These are phyloP conservation scores for Pluvialis apricaria DNA, from an alignment of 2,113 vertebrate genomes.

Conservation along the genomic window DNA sequence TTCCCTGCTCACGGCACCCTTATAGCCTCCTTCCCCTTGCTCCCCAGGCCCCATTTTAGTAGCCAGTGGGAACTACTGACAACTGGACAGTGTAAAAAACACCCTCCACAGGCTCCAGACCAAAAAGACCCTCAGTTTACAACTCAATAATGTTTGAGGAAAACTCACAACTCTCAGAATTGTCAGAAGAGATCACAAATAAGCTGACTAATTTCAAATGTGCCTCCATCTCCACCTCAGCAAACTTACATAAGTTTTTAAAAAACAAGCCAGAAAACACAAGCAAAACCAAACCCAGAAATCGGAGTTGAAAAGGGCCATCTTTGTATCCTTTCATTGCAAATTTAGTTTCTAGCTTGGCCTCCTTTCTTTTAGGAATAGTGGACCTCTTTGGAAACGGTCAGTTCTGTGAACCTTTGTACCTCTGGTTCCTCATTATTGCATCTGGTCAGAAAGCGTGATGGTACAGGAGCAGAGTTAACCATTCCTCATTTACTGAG, in stretches of 20 bases:
- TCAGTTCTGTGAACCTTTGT: not conserved
- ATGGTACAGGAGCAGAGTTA: not conserved
- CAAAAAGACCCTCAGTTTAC: not conserved
- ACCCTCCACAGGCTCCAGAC: not conserved
- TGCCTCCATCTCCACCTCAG: not conserved
- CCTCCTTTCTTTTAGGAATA: not conserved
- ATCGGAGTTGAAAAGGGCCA: not conserved
- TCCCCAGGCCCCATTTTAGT: not conserved
- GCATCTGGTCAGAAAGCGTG: not conserved
- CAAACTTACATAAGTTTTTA: not conserved
- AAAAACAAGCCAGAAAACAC: not conserved
- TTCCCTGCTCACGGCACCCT: not conserved
- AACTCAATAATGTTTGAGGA: not conserved
- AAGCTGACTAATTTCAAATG: not conserved
- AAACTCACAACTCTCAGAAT: not conserved
- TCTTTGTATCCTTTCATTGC: not conserved
- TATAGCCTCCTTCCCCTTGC: not conserved
- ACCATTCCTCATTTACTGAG: not conserved
- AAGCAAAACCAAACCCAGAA: not conserved
- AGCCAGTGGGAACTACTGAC: not conserved
- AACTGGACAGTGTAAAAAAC: not conserved
- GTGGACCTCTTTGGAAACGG: not conserved
- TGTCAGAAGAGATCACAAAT: not conserved
- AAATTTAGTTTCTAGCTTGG: not conserved
- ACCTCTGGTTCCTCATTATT: not conserved